Evolutionary conservation across 2,797 vertebrate species (phyloP), one percentile per base, ranked within the genome.

Genomic region (Eurystomus glaucurus): DNA sequence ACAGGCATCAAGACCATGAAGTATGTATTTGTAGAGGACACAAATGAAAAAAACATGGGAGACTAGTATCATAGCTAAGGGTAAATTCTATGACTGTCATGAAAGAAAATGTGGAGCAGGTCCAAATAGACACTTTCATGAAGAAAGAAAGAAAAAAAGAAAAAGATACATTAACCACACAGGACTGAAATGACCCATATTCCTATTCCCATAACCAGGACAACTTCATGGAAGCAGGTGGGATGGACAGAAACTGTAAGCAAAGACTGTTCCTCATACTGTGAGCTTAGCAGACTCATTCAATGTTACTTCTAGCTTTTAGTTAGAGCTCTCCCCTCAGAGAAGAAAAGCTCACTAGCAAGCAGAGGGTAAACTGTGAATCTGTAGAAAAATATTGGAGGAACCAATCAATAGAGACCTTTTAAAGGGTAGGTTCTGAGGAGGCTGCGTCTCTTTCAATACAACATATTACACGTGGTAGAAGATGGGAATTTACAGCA

Each of bases 381-480:
- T n/a, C 26, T 18, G 45, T 37, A 20, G 57, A 41, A 65, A 41
- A 31, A 16, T 2, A 37, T 37, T 29, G n/a, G 61, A 72, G 52
- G 11, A 57, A 57, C 37, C n/a, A 18, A 37, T 66, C 58, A 31
- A 41, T 10, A 33, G 17, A 87, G 20, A 35, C 20, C 18, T 72
- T 52, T 37, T 51, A 51, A 72, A 80, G 43, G 15, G n/a, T 18
- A 58, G 7, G 14, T 66, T n/a, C 54, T 39, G 10, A 54, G 29
- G 13, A 46, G 14, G 17, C 8, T 52, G 46, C 10, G 26, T 33
- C 11, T 45, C n/a, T 19, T 29, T 60, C 54, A 68, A 17, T 39
- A 18, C 11, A 46, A 20, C 15, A 50, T 1, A 3, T 8, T 31
- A 29, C 21, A 26, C 1, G 1, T 55, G 25, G 14, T 18, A 48